These are phyloP conservation scores for Hybognathus amarus DNA, from an alignment of 2,797 vertebrate species.

Conservation along the genomic window DNA sequence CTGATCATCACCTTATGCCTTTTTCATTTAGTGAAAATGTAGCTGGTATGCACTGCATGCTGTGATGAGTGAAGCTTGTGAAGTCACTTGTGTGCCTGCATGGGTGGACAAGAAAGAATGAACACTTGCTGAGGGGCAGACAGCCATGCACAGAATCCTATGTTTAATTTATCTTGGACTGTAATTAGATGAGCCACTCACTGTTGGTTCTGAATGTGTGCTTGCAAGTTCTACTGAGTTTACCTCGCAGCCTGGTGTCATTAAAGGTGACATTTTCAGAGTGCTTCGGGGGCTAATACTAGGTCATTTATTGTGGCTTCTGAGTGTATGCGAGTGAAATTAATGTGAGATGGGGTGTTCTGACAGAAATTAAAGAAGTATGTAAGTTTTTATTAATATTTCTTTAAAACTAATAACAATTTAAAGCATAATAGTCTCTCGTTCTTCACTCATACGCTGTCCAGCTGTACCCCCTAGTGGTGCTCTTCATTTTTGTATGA, in stretches of 20 bases:
- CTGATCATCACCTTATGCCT: slow-evolving; percentile 18
- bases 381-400: not conserved
- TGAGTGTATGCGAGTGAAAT: slow-evolving; percentile 5
- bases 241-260: not conserved
- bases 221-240: slow-evolving; percentile 10
- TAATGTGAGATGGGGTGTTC: not conserved
- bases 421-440: not conserved
- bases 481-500: not conserved
- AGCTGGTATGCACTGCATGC: slow-evolving; percentile 26
- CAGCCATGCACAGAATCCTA: slow-evolving; percentile 44
- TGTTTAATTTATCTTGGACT: slow-evolving; percentile 56
- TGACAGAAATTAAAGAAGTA: not conserved
- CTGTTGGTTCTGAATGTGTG: not conserved
- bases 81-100: slow-evolving; percentile 32
- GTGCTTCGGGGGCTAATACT: not conserved
- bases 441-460: not conserved
- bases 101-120: slow-evolving; percentile 58
- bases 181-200: slow-evolving; percentile 53
- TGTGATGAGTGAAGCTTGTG: slow-evolving; percentile 43
- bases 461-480: slow-evolving; percentile 35
- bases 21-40: slow-evolving; percentile 35
- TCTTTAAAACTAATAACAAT: not conserved
- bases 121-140: slow-evolving; percentile 48
- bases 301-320: not conserved
- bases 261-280: slow-evolving; percentile 23